phyloP scores from a whole-genome alignment of 2,797 vertebrate genomes.

The Scleropages formosus region DNA sequence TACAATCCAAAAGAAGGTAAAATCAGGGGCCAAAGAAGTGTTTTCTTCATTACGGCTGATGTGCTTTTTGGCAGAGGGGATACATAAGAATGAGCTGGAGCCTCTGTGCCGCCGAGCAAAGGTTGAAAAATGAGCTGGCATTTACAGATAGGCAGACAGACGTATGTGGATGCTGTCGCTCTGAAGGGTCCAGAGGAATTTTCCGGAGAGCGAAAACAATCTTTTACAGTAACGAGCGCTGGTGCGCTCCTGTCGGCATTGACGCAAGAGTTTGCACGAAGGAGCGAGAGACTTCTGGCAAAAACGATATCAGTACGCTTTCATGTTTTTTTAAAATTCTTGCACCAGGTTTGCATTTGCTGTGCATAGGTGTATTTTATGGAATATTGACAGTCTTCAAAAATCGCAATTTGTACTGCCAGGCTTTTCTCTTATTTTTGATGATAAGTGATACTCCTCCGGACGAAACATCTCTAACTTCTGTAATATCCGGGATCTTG shows the following conservation, averaged over 20 bases:
- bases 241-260: slow-evolving; percentile 28
- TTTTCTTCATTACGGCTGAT: slow-evolving; percentile 55
- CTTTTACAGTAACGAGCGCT: slow-evolving; percentile 41
- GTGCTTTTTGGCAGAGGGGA: slow-evolving; percentile 59
- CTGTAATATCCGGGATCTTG: background rate
- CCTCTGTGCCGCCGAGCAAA: slow-evolving; percentile 50
- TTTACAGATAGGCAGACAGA: slow-evolving; percentile 63
- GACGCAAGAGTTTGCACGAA: slow-evolving; percentile 32
- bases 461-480: slow-evolving; percentile 13
- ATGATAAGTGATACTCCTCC: slow-evolving; percentile 22
- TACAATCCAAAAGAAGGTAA: slow-evolving; percentile 37
- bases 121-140: slow-evolving; percentile 68
- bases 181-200: slow-evolving; percentile 51
- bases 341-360: slow-evolving; percentile 8
- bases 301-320: slow-evolving; percentile 42
- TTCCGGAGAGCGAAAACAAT: slow-evolving; percentile 51
- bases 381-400: background rate
- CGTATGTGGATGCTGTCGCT: slow-evolving; percentile 59
- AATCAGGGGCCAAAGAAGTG: slow-evolving; percentile 25
- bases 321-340: slow-evolving; percentile 26
- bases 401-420: background rate
- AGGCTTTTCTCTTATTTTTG: slow-evolving; percentile 25
- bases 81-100: slow-evolving; percentile 63
- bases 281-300: slow-evolving; percentile 44
- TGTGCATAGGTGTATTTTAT: slow-evolving; percentile 29